Conservation (phyloP, 2,888 invertebrate species). For the Cheilosia urbana region DNA sequence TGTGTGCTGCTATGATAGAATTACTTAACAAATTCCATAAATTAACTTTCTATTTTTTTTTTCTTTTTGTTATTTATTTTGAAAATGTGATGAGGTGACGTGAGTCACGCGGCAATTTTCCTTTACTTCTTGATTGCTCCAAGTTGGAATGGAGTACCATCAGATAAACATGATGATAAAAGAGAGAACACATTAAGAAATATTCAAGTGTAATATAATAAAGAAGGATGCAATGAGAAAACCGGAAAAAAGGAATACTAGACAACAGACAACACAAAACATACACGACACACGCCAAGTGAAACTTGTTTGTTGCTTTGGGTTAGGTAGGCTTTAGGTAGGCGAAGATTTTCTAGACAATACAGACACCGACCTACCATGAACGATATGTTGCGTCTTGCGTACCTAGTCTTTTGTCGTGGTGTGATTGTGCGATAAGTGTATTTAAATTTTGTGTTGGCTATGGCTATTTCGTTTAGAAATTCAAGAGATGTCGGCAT, state of each 20-base stretch:
- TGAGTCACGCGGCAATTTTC: slow-evolving; percentile 59
- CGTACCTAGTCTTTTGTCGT: background rate
- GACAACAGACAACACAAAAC: background rate
- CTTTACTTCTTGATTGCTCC: slow-evolving; percentile 8
- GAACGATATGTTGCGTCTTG: slow-evolving; percentile 13
- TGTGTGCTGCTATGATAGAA: slow-evolving; percentile 36
- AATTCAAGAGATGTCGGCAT: too few species aligned
- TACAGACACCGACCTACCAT: slow-evolving; percentile 1
- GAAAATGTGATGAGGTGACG: slow-evolving; percentile 43
- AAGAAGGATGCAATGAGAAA: slow-evolving; percentile 6
- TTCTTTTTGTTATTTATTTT: slow-evolving; percentile 22
- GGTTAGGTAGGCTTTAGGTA: background rate
- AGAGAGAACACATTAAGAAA: background rate
- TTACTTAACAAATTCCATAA: slow-evolving; percentile 1
- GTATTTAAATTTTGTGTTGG: too few species aligned
- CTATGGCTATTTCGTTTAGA: too few species aligned
- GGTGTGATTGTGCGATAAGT: background rate
- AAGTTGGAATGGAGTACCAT: slow-evolving; percentile 24
- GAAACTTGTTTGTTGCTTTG: slow-evolving; percentile 21
- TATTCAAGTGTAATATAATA: slow-evolving; percentile 6
- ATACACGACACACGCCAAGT: background rate
- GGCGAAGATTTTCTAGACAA: background rate
- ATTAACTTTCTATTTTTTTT: slow-evolving; percentile 9
- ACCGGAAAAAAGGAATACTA: slow-evolving; percentile 19
- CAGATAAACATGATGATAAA: slow-evolving; percentile 37